Percentiles rank a stretch among this genome's conserved stretches.
phyloP scores from a whole-genome alignment of 2,113 vertebrate species.

The Python bivittatus region DNA sequence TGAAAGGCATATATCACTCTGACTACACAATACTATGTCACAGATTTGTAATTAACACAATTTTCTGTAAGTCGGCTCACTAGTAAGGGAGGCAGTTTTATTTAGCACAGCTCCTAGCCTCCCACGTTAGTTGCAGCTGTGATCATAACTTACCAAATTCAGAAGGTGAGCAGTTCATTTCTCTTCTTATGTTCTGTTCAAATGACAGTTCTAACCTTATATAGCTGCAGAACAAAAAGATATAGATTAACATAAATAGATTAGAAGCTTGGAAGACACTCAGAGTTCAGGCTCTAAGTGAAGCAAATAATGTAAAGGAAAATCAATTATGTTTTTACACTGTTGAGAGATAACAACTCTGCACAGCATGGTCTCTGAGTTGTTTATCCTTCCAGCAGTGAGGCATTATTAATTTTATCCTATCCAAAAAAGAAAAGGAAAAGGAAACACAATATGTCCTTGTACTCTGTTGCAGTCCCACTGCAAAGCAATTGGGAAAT shows the following conservation, averaged over 20 bases:
- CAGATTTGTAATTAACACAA: neutral
- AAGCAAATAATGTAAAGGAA: neutral
- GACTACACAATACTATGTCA: neutral
- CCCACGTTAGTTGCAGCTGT: neutral
- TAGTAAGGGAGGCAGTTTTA: neutral
- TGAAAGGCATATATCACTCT: neutral
- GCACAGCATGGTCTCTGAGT: neutral
- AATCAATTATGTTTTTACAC: neutral
- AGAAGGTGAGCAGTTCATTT: neutral
- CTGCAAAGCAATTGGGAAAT: slow-evolving; percentile 8
- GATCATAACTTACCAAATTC: neutral
- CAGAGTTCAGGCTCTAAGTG: neutral
- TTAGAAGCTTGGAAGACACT: neutral
- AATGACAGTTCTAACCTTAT: neutral
- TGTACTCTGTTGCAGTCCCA: neutral
- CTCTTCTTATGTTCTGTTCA: neutral
- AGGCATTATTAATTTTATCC: slow-evolving; percentile 23
- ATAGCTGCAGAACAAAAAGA: neutral
- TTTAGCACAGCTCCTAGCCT: neutral
- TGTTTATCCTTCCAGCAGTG: slow-evolving; percentile 18
- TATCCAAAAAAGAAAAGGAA: neutral
- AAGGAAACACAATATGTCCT: neutral
- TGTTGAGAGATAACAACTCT: neutral
- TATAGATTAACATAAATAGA: neutral
- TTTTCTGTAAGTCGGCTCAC: neutral